Conservation (phyloP, 2,113 vertebrate genomes). For the Chloebia gouldiae region DNA sequence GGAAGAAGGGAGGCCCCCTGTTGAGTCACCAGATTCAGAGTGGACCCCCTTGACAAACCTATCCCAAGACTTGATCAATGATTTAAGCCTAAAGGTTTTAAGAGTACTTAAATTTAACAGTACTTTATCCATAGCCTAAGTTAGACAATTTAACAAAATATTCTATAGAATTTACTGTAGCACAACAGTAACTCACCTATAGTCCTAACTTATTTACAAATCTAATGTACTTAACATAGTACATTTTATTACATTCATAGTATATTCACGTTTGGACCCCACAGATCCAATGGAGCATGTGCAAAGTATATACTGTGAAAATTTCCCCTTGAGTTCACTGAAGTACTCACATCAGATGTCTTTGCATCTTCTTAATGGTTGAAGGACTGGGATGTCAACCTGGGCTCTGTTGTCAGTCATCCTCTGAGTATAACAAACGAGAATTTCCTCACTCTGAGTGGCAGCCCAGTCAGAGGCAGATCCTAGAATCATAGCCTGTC, state of each 20-base stretch:
- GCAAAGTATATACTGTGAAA: neutral
- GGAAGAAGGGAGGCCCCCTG: neutral
- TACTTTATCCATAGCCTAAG: neutral
- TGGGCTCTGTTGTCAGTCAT: neutral
- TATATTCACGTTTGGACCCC: rapidly evolving
- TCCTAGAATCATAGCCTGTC: neutral
- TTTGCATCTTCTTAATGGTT: neutral
- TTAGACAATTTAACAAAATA: neutral
- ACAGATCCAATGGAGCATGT: neutral
- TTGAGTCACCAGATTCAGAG: neutral
- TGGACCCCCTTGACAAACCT: neutral
- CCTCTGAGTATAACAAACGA: rapidly evolving
- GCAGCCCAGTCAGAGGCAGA: rapidly evolving
- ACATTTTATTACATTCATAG: no score
- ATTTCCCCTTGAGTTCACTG: neutral
- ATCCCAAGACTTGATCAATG: neutral
- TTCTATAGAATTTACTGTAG: neutral
- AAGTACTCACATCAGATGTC: neutral
- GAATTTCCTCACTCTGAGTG: neutral
- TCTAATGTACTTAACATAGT: neutral
- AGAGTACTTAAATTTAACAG: neutral
- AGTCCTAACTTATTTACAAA: neutral
- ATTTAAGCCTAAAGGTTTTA: neutral
- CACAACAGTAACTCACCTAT: neutral
- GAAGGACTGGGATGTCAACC: neutral